A percentile compares a stretch with the other conserved stretches of the same genome.
Evolutionary conservation across 2,888 invertebrate genomes (phyloP).

Genomic region (Molorchus minor): DNA sequence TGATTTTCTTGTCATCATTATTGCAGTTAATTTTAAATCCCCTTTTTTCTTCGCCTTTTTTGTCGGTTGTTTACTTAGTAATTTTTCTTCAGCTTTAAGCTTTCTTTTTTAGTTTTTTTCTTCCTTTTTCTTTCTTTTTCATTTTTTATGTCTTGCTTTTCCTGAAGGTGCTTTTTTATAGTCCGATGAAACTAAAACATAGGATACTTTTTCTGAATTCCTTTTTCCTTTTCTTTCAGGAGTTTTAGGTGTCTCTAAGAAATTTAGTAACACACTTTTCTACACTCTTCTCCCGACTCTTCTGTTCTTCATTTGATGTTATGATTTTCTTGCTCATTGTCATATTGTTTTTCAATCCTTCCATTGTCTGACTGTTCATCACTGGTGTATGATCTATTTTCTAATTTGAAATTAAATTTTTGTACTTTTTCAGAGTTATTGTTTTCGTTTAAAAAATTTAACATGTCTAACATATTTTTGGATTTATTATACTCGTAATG

Average conservation of each 20-base stretch:
- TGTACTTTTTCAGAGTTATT: neutral
- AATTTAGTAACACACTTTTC: neutral
- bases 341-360: neutral
- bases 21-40: neutral
- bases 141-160: neutral
- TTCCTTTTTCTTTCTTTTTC: constrained; percentile 8
- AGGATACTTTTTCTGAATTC: constrained; percentile 3
- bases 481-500: neutral
- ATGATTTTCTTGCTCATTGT: neutral
- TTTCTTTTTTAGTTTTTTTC: constrained; percentile 5
- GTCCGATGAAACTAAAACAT: neutral
- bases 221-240: neutral
- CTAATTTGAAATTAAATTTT: neutral
- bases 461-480: neutral
- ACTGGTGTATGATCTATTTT: neutral
- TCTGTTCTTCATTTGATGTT: constrained; percentile 2
- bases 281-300: neutral
- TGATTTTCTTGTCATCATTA: neutral
- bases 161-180: constrained; percentile 1
- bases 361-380: neutral
- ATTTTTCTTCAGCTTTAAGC: neutral
- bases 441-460: neutral
- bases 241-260: constrained; percentile 1
- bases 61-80: neutral
- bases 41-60: neutral